A percentile compares a stretch with the other conserved stretches of the same genome.
Evolutionary conservation across 92 coral and sea anemone genomes (phyloP).

Genomic region (Ricordea florida): DNA sequence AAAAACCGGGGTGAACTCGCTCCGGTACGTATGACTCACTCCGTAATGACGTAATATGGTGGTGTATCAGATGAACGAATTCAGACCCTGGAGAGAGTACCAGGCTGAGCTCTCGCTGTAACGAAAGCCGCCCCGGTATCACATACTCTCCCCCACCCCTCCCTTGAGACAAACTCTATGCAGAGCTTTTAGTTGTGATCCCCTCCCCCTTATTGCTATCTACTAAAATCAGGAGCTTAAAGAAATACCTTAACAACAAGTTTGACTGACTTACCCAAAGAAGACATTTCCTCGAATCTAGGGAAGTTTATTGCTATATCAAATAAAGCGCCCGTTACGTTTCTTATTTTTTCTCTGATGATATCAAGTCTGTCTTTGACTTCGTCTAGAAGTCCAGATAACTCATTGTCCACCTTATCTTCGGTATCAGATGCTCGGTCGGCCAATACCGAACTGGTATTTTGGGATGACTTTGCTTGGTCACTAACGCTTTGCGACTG

Average conservation of each 20-base stretch:
- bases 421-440: slow-evolving; percentile 40
- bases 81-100: too few relatives aligned
- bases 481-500: slow-evolving; percentile 60
- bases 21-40: too few relatives aligned
- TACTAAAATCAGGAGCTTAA: not conserved
- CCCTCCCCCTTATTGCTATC: too few relatives aligned
- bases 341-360: slow-evolving; percentile 58
- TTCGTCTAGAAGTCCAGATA: slow-evolving; percentile 42
- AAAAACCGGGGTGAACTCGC: too few relatives aligned
- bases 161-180: too few relatives aligned
- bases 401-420: slow-evolving; percentile 62
- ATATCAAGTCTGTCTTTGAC: slow-evolving; percentile 56
- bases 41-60: too few relatives aligned
- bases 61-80: too few relatives aligned
- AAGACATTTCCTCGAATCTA: slow-evolving; percentile 42
- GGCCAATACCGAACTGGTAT: slow-evolving; percentile 26
- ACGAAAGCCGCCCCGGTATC: too few relatives aligned
- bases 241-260: too few relatives aligned
- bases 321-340: slow-evolving; percentile 47
- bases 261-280: slow-evolving; percentile 66
- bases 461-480: slow-evolving; percentile 52
- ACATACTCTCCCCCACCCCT: too few relatives aligned
- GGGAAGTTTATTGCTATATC: slow-evolving; percentile 32
- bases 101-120: too few relatives aligned
- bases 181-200: too few relatives aligned